Evolutionary conservation across 2,113 vertebrate genomes (phyloP).

Genomic region (Balaeniceps rex): DNA sequence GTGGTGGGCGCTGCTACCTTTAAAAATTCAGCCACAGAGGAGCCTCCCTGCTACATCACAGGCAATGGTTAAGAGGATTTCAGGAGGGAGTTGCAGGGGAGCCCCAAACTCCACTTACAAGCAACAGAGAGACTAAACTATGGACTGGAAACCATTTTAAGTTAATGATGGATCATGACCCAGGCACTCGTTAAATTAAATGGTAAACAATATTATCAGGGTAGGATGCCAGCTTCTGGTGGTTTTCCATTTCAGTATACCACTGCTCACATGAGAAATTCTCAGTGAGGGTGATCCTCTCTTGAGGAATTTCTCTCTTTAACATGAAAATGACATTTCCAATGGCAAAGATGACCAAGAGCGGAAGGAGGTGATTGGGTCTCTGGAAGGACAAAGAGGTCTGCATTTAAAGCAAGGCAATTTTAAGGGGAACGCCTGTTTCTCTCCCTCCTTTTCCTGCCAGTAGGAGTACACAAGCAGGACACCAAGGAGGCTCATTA

Average conservation of each 20-base stretch:
- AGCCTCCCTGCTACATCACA: not conserved
- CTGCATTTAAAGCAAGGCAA: not conserved
- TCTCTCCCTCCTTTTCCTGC: not conserved
- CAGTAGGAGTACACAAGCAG: not conserved
- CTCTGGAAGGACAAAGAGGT: not conserved
- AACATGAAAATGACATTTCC: not conserved
- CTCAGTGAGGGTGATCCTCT: too few relatives aligned
- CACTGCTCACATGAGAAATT: not conserved
- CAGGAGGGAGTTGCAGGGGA: not conserved
- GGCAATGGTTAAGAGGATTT: not conserved
- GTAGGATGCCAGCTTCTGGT: not conserved
- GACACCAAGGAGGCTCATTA: not conserved
- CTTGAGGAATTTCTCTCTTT: not conserved
- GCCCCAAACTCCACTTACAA: not conserved
- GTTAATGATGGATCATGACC: not conserved
- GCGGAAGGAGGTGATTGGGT: not conserved
- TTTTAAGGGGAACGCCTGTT: not conserved
- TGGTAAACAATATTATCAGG: not conserved
- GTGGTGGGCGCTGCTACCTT: not conserved
- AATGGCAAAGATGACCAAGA: not conserved
- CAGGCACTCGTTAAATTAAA: not conserved
- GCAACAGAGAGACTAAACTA: not conserved
- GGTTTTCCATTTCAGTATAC: not conserved
- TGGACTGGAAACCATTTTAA: not conserved
- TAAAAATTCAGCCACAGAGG: not conserved